Evolutionary conservation across 2,888 invertebrate genomes (phyloP), one percentile per base, ranked within the genome.

Genomic region (Nemapogon koenigi): DNA sequence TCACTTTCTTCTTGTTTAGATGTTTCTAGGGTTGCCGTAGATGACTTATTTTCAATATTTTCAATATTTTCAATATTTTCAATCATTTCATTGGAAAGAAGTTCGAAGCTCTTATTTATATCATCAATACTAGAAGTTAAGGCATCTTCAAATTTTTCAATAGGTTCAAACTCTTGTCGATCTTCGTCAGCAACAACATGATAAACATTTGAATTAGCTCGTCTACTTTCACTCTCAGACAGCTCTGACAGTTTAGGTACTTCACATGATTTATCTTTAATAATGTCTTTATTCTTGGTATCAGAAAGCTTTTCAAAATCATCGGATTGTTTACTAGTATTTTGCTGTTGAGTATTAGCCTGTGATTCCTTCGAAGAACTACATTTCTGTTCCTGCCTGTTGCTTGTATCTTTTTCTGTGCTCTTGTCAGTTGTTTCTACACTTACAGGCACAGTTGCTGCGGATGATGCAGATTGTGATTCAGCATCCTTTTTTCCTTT

Each of bases 121-220:
- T 78, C 73, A 36, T 75, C 75, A 8, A 50, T 53, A 40, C 71
- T 76, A 1, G 76, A 70, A 10, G 69, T 71, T 45, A 78, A 47
- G 0, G 76, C 76, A 22, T 76, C 78, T 56, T 76, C 78, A 47
- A 78, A 75, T 42, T 65, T 59, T 42, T 75, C 76, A 17, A 76
- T 75, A 0, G 70, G 65, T 38, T 70, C 67, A 46, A 59, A 73
- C 14, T 19, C 16, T 18, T 18, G 18, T n/a, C 8, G 14, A 31
- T 15, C 31, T 4, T 25, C 32, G 27, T 10, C 33, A 7, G 27
- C 3, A n/a, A n/a, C n/a, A n/a, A n/a, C n/a, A 4, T 15, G 18
- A 30, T 29, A 13, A 18, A 19, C 4, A 17, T 7, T 37, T n/a
- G 22, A 13, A 19, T 29, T 8, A n/a, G 19, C 11, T 19, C 27